phyloP scores from a whole-genome alignment of 2,113 vertebrate genomes.

The Lophura nycthemera region DNA sequence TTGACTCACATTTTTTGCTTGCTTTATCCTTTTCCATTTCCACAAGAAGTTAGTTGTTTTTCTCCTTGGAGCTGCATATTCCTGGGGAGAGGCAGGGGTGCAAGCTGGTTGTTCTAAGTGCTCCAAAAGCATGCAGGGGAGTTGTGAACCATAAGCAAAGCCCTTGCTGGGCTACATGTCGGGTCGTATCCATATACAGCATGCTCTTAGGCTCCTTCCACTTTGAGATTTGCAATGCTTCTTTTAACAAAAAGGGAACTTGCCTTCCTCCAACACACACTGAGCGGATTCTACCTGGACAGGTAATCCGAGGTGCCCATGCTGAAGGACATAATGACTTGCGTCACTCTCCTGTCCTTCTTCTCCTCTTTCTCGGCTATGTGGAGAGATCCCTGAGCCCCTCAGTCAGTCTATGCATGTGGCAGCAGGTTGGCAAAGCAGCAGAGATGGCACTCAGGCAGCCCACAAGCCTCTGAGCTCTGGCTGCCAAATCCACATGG shows the following conservation, averaged over 20 bases:
- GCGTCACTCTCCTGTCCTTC: neutral
- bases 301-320: neutral
- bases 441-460: neutral
- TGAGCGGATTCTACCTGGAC: neutral
- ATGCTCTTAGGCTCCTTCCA: neutral
- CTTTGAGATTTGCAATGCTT: neutral
- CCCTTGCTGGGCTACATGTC: fast-evolving
- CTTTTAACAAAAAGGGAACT: neutral
- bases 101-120: neutral
- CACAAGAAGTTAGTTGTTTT: constrained; percentile 5
- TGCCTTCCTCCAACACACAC: neutral
- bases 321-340: neutral
- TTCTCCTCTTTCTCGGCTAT: neutral
- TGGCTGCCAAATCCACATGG: neutral
- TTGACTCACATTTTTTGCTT: neutral
- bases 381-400: neutral
- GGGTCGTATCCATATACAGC: neutral
- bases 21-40: constrained; percentile 19
- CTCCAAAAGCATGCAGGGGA: neutral
- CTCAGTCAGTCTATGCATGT: neutral
- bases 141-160: fast-evolving
- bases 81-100: neutral
- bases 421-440: neutral
- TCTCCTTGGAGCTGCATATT: neutral
- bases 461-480: neutral